Percentiles rank a stretch among this genome's conserved stretches.
Evolutionary conservation across 2,113 vertebrate genomes (phyloP).

Genomic region (Trichechus manatus): DNA sequence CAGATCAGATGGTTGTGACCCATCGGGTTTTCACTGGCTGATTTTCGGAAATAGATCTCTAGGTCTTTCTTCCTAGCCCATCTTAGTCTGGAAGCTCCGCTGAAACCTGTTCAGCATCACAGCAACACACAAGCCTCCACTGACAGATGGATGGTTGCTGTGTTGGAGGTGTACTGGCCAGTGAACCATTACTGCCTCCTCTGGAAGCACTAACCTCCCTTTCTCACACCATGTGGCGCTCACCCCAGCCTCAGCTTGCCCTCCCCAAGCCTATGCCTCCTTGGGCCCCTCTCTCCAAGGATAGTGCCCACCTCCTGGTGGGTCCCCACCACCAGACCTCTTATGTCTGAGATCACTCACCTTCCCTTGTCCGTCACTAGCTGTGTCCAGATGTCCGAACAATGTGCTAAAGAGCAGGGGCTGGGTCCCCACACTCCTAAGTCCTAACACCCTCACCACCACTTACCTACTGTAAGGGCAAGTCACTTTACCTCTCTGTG

Average conservation of each 20-base stretch:
- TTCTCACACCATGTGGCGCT: too few relatives aligned
- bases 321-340: too few relatives aligned
- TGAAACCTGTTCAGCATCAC: not conserved
- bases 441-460: not conserved
- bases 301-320: not conserved
- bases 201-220: too few relatives aligned
- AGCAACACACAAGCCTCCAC: not conserved
- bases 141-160: not conserved
- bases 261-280: too few relatives aligned
- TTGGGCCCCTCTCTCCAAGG: not conserved
- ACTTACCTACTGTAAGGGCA: accelerated
- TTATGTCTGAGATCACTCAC: not conserved
- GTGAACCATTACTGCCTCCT: too few relatives aligned
- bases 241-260: not conserved
- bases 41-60: not conserved
- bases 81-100: not conserved
- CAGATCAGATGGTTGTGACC: not conserved
- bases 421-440: accelerated
- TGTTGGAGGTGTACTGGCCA: not conserved
- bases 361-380: not conserved
- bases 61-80: not conserved
- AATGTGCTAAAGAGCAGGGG: too few relatives aligned
- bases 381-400: not conserved
- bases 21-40: not conserved
- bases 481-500: not conserved